Evolutionary conservation across 2,797 vertebrate genomes (phyloP), one percentile per base, ranked within the genome.

Genomic region (Sebastes oblongus): DNA sequence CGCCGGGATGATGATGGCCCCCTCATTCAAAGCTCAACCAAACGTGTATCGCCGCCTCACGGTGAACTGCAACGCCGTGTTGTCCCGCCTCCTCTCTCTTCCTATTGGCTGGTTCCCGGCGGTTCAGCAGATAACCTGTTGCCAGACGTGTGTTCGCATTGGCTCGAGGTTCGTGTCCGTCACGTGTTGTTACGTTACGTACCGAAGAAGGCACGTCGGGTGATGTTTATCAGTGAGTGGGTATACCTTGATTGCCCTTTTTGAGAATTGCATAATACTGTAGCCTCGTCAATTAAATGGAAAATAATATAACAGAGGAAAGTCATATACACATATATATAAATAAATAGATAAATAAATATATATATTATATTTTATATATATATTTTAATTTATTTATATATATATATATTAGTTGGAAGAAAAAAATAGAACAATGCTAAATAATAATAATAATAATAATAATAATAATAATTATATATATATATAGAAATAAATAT

Each of bases 21-120:
- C 91, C 91, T 94, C 93, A 92, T 93, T 92, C 91, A 92, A 89
- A 89, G 83, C 89, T 81, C 93, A 93, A 94, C 93, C 93, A 46
- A 93, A 93, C 93, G 0, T 92, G 92, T 65, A 83, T 84, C 78
- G 78, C 84, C 77, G 36, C 67, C 85, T 60, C 85, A 72, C 36
- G 77, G 81, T 75, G 22, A 78, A 59, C 72, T 29, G 62, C 13
- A 42, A 11, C 29, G 0, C 1, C 0, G 76, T 3, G 29, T 3
- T 16, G 39, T 42, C 88, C 92, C 93, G 87, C 92, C 92, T 27
- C 0, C n/a, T 6, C 34, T 30, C 0, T 9, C 4, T 54, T 86
- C 5, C 85, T 4, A 92, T 92, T 93, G 92, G 93, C n/a, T 36
- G 12, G 4, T 39, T 0, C 3, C 9, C 39, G 39, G 6, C 36